These are phyloP conservation scores for Falco biarmicus DNA, from an alignment of 2,797 vertebrate genomes.

Conservation along the genomic window DNA sequence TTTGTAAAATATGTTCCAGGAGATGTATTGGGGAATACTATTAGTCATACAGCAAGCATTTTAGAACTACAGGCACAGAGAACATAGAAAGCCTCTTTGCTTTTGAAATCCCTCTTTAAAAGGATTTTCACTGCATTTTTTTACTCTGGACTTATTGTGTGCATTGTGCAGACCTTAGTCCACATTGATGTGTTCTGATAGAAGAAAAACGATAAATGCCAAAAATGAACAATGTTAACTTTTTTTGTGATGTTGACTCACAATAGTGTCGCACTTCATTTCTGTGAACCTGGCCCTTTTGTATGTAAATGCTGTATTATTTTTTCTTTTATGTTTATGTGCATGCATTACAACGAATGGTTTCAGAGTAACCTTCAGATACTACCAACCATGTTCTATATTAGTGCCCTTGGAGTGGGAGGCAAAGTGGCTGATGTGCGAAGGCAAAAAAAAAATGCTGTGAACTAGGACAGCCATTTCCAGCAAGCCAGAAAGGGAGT, in stretches of 20 bases:
- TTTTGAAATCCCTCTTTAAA: neutral
- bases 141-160: neutral
- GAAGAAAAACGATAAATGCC: neutral
- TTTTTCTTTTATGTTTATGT: neutral
- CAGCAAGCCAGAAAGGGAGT: neutral
- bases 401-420: rapidly evolving
- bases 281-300: neutral
- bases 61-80: neutral
- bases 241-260: neutral
- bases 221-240: neutral
- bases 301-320: neutral
- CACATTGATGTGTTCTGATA: neutral
- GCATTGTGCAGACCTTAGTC: neutral
- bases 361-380: neutral
- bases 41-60: neutral
- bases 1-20: neutral
- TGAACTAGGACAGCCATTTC: neutral
- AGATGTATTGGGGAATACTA: neutral
- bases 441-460: neutral
- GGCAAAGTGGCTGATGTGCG: neutral
- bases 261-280: neutral
- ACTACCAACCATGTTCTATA: neutral
- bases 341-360: rapidly evolving
- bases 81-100: neutral
- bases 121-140: neutral